A percentile compares a stretch with the other conserved stretches of the same genome.
These are phyloP conservation scores for Spondyliosoma cantharus DNA, from an alignment of 2,797 vertebrate species.

Conservation along the genomic window DNA sequence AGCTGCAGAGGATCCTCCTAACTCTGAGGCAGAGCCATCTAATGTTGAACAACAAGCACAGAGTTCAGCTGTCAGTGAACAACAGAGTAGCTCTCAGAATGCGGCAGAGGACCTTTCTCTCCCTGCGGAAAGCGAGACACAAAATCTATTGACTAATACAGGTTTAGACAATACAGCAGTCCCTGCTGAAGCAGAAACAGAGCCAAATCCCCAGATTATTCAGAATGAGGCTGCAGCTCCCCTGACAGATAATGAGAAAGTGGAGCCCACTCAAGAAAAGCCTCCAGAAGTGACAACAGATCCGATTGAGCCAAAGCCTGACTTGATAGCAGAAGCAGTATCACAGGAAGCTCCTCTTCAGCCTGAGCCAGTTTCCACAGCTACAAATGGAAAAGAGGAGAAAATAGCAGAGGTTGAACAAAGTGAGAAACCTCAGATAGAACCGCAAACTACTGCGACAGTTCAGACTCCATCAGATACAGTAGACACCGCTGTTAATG, in stretches of 20 bases:
- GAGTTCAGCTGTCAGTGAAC: slow-evolving; percentile 46
- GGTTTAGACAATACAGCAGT: slow-evolving; percentile 55
- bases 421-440: slow-evolving; percentile 24
- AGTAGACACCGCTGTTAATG: slow-evolving; percentile 2
- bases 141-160: slow-evolving; percentile 49
- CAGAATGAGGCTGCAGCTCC: slow-evolving; percentile 47
- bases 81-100: slow-evolving; percentile 57
- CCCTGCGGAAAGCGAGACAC: slow-evolving; percentile 47
- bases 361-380: slow-evolving; percentile 20
- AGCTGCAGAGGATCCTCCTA: slow-evolving; percentile 36
- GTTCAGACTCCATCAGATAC: slow-evolving; percentile 23
- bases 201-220: slow-evolving; percentile 49
- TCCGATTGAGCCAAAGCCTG: slow-evolving; percentile 40
- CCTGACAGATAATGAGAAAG: slow-evolving; percentile 50
- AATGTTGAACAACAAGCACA: slow-evolving; percentile 37
- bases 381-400: slow-evolving; percentile 30
- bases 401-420: slow-evolving; percentile 18
- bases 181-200: slow-evolving; percentile 43
- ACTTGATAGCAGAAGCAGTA: slow-evolving; percentile 29
- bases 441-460: slow-evolving; percentile 23
- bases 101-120: slow-evolving; percentile 37
- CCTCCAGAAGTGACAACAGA: slow-evolving; percentile 48
- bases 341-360: slow-evolving; percentile 51
- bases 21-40: slow-evolving; percentile 10
- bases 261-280: slow-evolving; percentile 47